Conservation (phyloP, 2,888 invertebrate species). For the Caenorhabditis doughertyi region DNA sequence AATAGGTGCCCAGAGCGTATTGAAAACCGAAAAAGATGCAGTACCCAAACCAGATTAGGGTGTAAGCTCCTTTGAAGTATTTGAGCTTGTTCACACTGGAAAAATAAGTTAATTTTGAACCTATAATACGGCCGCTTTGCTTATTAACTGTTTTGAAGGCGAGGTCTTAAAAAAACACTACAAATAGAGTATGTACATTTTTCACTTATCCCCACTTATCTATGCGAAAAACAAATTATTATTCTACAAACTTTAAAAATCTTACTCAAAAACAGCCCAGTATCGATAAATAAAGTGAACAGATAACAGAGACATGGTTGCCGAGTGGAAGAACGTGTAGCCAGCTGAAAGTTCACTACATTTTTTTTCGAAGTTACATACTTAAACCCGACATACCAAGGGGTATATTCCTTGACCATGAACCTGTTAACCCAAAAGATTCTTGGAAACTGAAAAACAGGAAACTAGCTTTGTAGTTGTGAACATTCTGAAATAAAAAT, state of each 20-base stretch:
- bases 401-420: conserved; percentile 5
- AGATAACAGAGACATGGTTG: conserved; percentile 25
- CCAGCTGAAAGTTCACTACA: conserved; percentile 15
- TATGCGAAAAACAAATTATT: no score
- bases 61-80: conserved; percentile 15
- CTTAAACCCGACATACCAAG: not conserved
- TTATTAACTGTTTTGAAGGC: no score
- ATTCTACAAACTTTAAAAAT: not conserved
- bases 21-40: conserved; percentile 21
- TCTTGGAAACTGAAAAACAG: conserved; percentile 29
- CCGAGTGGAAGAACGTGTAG: conserved; percentile 30
- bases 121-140: no score
- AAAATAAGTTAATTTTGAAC: no score
- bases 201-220: no score
- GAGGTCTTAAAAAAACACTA: no score
- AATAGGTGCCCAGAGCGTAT: conserved; percentile 32
- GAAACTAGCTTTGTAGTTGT: conserved; percentile 16
- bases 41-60: conserved; percentile 10
- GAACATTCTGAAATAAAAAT: conserved; percentile 21
- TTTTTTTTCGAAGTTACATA: not conserved
- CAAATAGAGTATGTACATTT: no score
- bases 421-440: not conserved
- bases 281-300: conserved; percentile 26
- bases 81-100: conserved; percentile 19
- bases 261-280: conserved; percentile 33